phyloP scores from a whole-genome alignment of 2,888 invertebrate species.

The Eristalis arbustorum region DNA sequence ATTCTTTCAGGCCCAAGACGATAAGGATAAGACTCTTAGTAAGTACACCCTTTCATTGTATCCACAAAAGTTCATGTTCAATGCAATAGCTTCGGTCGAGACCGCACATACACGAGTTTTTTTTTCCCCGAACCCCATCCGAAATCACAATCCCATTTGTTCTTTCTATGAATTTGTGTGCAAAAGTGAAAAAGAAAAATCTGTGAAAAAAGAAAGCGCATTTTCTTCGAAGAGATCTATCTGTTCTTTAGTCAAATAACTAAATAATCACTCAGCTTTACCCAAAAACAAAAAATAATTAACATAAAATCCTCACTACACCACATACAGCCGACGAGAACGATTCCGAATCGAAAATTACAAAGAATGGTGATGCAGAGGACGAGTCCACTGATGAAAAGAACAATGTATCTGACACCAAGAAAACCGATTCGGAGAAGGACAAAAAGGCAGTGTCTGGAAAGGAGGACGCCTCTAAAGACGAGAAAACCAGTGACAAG shows the following conservation, averaged over 20 bases:
- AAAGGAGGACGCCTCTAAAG: constrained; percentile 76
- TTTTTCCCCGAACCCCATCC: not conserved
- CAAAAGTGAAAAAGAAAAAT: constrained; percentile 31
- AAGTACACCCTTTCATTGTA: constrained; percentile 76
- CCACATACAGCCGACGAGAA: constrained; percentile 61
- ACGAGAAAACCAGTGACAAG: constrained; percentile 80
- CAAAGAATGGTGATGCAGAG: constrained; percentile 67
- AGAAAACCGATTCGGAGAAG: constrained; percentile 68
- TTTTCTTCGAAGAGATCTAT: constrained; percentile 32
- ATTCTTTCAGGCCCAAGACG: constrained; percentile 80
- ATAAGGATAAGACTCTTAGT: constrained; percentile 83
- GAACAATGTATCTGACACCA: constrained; percentile 53
- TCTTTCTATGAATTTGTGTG: constrained; percentile 7
- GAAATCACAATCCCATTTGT: not conserved
- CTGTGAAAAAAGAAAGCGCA: constrained; percentile 15
- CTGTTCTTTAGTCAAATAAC: constrained; percentile 6
- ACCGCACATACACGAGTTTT: not conserved
- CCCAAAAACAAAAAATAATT: constrained; percentile 42
- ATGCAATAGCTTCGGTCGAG: not conserved
- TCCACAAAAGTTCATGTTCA: not conserved
- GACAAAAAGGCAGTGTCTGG: constrained; percentile 73
- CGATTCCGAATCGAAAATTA: constrained; percentile 51
- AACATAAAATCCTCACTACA: constrained; percentile 55
- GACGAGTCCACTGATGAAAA: constrained; percentile 52
- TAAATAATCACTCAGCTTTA: constrained; percentile 39